A percentile compares a stretch with the other conserved stretches of the same genome.
Conservation (phyloP, 2,113 vertebrate genomes). For the Zapornia atra region DNA sequence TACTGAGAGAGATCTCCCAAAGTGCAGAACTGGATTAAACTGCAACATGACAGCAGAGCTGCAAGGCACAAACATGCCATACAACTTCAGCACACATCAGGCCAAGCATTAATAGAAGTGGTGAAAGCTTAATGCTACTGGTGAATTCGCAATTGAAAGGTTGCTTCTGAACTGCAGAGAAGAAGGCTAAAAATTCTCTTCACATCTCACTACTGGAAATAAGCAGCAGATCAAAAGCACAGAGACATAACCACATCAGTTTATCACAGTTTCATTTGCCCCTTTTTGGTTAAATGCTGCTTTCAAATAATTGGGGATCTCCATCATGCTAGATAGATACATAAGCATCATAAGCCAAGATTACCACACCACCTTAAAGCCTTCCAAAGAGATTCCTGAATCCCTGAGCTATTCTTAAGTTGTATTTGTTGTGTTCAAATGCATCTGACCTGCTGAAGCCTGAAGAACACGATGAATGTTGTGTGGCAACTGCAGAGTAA, state of each 20-base stretch:
- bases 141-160: not conserved
- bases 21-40: not conserved
- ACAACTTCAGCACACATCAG: not conserved
- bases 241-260: not conserved
- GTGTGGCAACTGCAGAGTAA: constrained; percentile 85
- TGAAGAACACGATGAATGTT: constrained; percentile 75
- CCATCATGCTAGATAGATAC: not conserved
- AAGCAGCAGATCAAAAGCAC: not conserved
- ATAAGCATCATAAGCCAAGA: not conserved
- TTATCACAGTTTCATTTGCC: not conserved
- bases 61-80: not conserved
- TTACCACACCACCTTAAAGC: not conserved
- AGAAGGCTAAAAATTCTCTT: not conserved
- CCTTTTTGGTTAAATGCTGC: not conserved
- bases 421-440: not conserved
- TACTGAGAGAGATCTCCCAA: not conserved
- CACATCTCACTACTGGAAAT: not conserved
- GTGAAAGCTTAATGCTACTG: not conserved
- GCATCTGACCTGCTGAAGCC: constrained; percentile 78
- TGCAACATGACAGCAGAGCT: not conserved
- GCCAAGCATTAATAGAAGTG: not conserved
- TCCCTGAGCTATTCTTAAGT: not conserved
- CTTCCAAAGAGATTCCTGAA: not conserved
- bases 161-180: not conserved
- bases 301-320: not conserved